A percentile compares a stretch with the other conserved stretches of the same genome.
These are phyloP conservation scores for Sciurus carolinensis DNA, from an alignment of 2,797 vertebrate species.

Conservation along the genomic window DNA sequence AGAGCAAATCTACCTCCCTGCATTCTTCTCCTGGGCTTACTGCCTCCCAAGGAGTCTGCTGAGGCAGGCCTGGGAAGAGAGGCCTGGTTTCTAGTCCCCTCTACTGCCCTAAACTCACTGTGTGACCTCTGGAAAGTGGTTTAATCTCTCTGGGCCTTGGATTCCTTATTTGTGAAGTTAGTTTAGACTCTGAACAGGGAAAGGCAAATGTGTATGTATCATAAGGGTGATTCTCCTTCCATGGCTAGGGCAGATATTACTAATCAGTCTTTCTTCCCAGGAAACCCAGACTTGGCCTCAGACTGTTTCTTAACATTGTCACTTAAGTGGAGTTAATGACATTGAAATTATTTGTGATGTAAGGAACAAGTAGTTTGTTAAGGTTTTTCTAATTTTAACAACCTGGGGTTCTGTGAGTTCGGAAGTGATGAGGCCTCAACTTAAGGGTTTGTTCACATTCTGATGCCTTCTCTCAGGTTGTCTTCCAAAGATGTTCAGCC, in stretches of 20 bases:
- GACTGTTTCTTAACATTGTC: background rate
- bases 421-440: background rate
- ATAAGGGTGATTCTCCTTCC: background rate
- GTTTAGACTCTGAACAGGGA: background rate
- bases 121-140: conserved; percentile 24
- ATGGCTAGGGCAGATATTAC: background rate
- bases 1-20: conserved; percentile 47
- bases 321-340: background rate
- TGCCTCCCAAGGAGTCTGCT: background rate
- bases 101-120: background rate
- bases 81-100: background rate
- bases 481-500: background rate
- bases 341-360: background rate
- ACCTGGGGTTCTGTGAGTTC: background rate
- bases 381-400: conserved; percentile 1
- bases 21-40: conserved; percentile 56
- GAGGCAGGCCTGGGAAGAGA: conserved; percentile 13
- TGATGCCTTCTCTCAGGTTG: background rate
- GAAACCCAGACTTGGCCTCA: background rate
- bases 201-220: background rate
- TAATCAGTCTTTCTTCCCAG: background rate
- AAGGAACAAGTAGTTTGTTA: background rate
- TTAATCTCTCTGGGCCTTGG: conserved; percentile 24
- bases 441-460: background rate
- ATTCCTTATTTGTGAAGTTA: background rate